phyloP scores from a whole-genome alignment of 2,113 vertebrate genomes.

The Gracilinanus agilis region DNA sequence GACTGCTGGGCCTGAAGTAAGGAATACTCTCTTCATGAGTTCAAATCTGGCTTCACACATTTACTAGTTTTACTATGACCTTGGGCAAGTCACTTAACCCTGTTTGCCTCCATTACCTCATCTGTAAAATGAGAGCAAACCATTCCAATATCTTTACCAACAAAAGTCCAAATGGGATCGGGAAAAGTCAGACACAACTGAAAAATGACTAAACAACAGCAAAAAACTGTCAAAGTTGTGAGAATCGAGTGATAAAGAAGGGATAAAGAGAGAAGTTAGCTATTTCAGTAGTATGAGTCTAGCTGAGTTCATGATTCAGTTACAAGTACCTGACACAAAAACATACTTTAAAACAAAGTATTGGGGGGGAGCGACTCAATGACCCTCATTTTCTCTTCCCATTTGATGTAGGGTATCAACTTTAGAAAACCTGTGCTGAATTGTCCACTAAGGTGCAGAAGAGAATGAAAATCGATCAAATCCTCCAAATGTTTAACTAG shows the following conservation, averaged over 20 bases:
- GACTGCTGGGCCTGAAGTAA: no score
- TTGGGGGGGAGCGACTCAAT: neutral
- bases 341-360: neutral
- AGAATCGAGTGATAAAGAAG: neutral
- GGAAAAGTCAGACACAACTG: neutral
- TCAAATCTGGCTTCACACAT: neutral
- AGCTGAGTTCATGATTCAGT: constrained; percentile 11
- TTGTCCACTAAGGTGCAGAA: neutral
- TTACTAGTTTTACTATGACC: no score
- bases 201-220: neutral
- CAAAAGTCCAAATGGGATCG: neutral
- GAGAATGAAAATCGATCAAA: neutral
- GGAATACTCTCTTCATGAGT: neutral
- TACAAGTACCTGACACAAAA: neutral
- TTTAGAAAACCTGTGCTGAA: neutral
- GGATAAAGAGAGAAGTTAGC: neutral
- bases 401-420: neutral
- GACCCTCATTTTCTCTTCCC: neutral
- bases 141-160: neutral
- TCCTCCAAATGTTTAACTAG: neutral
- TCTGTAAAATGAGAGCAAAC: neutral
- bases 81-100: no score
- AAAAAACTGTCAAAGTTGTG: neutral
- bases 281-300: neutral
- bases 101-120: no score